These are phyloP conservation scores for Sturnira hondurensis DNA, from an alignment of 2,113 vertebrate genomes.

Conservation along the genomic window DNA sequence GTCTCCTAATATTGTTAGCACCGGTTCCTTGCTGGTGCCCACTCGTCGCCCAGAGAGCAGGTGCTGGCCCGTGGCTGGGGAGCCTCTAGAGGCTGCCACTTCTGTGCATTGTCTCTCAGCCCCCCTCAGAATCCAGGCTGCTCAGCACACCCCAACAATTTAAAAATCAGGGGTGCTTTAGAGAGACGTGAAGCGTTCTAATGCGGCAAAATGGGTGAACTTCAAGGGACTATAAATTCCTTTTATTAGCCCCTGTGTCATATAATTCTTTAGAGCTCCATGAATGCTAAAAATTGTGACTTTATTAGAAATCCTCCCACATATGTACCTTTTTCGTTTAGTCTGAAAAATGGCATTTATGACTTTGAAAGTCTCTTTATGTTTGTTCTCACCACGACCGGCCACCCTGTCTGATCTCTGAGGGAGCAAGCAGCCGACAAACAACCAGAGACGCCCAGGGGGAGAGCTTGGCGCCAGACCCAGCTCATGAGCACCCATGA, in stretches of 20 bases:
- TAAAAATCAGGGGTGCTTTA: not conserved
- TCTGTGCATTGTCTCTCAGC: not conserved
- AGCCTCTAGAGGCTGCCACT: not conserved
- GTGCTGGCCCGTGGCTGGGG: accelerated
- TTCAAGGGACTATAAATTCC: not conserved
- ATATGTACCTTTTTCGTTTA: not conserved
- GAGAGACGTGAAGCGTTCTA: too few species aligned
- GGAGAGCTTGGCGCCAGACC: too few species aligned
- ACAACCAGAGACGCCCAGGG: too few species aligned
- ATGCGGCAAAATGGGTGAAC: not conserved
- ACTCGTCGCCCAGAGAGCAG: not conserved
- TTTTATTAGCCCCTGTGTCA: not conserved
- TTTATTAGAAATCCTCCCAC: not conserved
- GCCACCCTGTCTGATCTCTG: not conserved
- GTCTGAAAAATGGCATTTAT: not conserved
- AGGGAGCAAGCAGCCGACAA: not conserved
- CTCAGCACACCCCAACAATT: not conserved
- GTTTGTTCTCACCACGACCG: not conserved
- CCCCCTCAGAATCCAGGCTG: not conserved
- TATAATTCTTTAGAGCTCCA: not conserved
- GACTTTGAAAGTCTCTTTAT: not conserved
- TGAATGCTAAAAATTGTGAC: not conserved
- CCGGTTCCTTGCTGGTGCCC: not conserved
- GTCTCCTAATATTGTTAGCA: not conserved
- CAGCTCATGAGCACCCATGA: not conserved